Conservation (phyloP, 2,888 invertebrate genomes). For the Perizoma affinitatum region DNA sequence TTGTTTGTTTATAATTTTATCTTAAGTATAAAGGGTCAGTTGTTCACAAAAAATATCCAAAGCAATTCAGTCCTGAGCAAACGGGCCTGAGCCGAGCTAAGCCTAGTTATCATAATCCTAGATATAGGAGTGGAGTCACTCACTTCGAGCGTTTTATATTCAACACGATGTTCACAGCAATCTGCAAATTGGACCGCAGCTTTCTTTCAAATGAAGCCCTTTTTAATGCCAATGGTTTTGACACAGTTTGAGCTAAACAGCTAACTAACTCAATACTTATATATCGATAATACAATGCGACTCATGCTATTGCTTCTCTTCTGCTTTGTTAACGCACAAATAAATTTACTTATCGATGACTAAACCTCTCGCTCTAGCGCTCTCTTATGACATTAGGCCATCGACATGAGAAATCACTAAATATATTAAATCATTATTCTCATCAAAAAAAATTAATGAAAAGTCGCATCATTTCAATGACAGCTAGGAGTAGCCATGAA, state of each 20-base stretch:
- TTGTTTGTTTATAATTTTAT: conserved; percentile 8
- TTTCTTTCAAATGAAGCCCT: conserved; percentile 58
- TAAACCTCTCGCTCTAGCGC: background rate
- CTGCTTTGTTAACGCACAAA: no score
- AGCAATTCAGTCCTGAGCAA: conserved; percentile 8
- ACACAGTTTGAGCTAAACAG: conserved; percentile 21
- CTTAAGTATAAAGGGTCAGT: conserved; percentile 14
- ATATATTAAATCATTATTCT: no score
- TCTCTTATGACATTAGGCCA: no score
- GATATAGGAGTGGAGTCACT: conserved; percentile 14
- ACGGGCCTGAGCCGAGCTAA: conserved; percentile 22
- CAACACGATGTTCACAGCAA: conserved; percentile 42
- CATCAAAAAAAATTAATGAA: no score
- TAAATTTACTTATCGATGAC: no score
- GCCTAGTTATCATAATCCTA: conserved; percentile 31
- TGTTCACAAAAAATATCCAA: conserved; percentile 9
- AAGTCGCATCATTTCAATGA: no score
- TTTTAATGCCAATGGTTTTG: conserved; percentile 56
- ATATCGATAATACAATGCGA: no score
- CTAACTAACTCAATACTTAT: background rate
- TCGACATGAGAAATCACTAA: no score
- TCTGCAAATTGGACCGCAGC: conserved; percentile 58
- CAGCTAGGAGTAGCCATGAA: no score
- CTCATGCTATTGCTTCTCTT: no score
- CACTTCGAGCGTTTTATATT: conserved; percentile 33